Conservation (phyloP, 64 coral and sea anemone species). For the Cladopsammia gracilis region DNA sequence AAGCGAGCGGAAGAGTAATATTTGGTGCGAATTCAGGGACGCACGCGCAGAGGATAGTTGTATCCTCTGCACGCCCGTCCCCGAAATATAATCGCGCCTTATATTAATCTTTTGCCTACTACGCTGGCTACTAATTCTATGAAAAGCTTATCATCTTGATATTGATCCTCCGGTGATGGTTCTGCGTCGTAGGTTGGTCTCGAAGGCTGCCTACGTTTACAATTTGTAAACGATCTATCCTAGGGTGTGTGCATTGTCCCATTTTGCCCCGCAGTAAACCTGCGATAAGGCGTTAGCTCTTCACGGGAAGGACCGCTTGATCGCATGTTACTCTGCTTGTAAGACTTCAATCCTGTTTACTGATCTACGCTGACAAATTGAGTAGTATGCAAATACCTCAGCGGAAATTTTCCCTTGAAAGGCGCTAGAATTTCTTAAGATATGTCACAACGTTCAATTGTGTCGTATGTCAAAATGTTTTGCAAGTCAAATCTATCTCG, state of each 20-base stretch:
- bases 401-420: background rate
- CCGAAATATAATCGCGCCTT: no score
- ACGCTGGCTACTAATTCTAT: background rate
- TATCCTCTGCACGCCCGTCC: no score
- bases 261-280: background rate
- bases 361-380: background rate
- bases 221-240: background rate
- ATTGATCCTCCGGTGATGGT: background rate
- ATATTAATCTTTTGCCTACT: no score
- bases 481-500: background rate
- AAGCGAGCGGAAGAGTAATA: background rate
- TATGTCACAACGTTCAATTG: background rate
- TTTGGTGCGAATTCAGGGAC: no score
- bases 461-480: background rate
- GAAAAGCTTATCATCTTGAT: background rate
- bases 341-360: background rate
- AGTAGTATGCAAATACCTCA: background rate
- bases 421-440: no score
- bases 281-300: background rate
- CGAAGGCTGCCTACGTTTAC: background rate
- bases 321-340: background rate
- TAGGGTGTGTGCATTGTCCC: constrained; percentile 22
- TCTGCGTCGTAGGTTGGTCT: constrained; percentile 6
- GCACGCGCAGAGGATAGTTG: no score
- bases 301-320: background rate